A percentile compares a stretch with the other conserved stretches of the same genome.
phyloP scores from a whole-genome alignment of 2,797 vertebrate genomes.

The Sebastes steindachneri region DNA sequence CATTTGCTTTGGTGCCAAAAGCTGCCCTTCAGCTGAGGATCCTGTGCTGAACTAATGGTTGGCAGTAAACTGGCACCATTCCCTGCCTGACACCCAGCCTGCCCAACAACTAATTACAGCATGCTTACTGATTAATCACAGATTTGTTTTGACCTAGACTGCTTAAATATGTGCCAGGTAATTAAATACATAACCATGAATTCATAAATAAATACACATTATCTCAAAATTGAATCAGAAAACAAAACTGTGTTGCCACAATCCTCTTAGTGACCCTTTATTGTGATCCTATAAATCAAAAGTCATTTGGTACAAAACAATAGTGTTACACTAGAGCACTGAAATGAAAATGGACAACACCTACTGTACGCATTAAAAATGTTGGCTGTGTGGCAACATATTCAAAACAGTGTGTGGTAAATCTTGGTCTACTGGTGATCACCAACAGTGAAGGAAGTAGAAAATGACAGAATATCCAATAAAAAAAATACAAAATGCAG shows the following conservation, averaged over 20 bases:
- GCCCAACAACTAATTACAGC: conserved; percentile 13
- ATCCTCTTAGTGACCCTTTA: conserved; percentile 50
- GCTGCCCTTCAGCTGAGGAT: conserved; percentile 16
- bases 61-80: conserved; percentile 4
- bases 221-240: neutral
- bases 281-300: conserved; percentile 55
- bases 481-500: conserved; percentile 67
- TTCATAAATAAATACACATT: neutral
- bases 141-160: neutral
- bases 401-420: conserved; percentile 46
- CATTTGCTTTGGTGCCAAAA: conserved; percentile 23
- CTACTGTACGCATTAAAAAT: conserved; percentile 33
- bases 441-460: conserved; percentile 53
- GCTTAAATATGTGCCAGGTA: neutral
- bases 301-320: conserved; percentile 54
- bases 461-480: conserved; percentile 54
- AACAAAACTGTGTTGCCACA: conserved; percentile 10
- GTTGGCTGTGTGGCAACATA: conserved; percentile 34
- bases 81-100: conserved; percentile 1
- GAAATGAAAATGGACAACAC: conserved; percentile 49
- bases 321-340: conserved; percentile 29
- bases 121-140: neutral
- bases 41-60: conserved; percentile 3
- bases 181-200: neutral
- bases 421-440: conserved; percentile 38